These are phyloP conservation scores for Paralichthys olivaceus DNA, from an alignment of 2,113 vertebrate genomes.

Conservation along the genomic window DNA sequence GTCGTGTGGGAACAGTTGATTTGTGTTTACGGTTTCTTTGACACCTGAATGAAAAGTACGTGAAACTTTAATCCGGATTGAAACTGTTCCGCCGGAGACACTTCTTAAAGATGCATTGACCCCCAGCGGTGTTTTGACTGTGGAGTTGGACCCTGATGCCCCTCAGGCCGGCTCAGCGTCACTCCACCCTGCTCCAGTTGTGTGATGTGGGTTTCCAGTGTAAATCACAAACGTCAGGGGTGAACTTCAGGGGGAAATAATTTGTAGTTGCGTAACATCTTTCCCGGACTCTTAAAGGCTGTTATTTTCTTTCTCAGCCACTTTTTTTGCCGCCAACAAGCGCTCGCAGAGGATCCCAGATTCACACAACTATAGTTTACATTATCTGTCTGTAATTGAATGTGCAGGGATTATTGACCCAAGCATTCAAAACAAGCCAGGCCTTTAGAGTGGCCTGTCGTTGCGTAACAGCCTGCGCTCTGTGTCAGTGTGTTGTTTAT, in stretches of 20 bases:
- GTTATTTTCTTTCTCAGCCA: neutral
- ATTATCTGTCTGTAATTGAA: neutral
- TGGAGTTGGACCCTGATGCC: too few relatives aligned
- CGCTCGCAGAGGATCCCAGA: constrained; percentile 1
- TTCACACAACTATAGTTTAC: constrained; percentile 6
- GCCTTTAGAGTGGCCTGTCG: constrained; percentile 32
- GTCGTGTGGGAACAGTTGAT: too few relatives aligned
- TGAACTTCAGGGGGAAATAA: constrained; percentile 50
- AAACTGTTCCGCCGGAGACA: neutral
- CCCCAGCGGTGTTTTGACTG: too few relatives aligned
- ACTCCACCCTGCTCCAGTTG: constrained; percentile 24
- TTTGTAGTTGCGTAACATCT: constrained; percentile 43
- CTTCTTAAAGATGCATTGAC: too few relatives aligned
- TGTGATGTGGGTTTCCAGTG: constrained; percentile 3
- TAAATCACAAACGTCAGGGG: constrained; percentile 18
- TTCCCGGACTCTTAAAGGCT: constrained; percentile 2
- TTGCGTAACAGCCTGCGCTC: constrained; percentile 62
- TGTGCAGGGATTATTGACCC: constrained; percentile 9
- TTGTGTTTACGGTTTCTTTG: too few relatives aligned
- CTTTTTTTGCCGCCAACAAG: neutral
- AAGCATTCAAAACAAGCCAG: constrained; percentile 34
- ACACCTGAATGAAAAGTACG: too few relatives aligned
- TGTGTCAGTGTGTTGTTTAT: constrained; percentile 65
- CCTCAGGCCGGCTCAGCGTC: neutral
- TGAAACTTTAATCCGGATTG: neutral